A percentile compares a stretch with the other conserved stretches of the same genome.
phyloP scores from a whole-genome alignment of 2,113 vertebrate species.

The Neoarius graeffei region DNA sequence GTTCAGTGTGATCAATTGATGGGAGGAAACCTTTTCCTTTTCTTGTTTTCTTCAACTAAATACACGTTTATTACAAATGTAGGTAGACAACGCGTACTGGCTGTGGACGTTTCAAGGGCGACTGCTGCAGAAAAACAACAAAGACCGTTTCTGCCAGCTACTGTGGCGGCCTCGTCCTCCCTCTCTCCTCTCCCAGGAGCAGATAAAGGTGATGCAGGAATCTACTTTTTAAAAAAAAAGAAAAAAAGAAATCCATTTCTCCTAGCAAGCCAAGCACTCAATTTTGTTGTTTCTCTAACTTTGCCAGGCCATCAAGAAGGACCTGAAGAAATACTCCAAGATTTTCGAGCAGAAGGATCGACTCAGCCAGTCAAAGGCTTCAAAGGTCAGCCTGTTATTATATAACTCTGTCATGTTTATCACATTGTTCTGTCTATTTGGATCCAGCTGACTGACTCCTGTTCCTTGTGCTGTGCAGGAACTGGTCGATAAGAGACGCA shows the following conservation, averaged over 20 bases:
- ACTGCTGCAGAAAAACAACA: slow-evolving; percentile 96
- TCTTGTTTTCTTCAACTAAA: neutral
- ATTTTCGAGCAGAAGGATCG: slow-evolving; percentile 99
- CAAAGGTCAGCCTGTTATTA: slow-evolving; percentile 79
- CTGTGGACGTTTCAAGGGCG: slow-evolving; percentile 98
- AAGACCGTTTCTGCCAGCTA: slow-evolving; percentile 96
- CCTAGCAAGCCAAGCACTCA: neutral
- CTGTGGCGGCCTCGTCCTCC: slow-evolving; percentile 93
- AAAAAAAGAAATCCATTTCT: neutral
- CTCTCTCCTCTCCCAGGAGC: slow-evolving; percentile 82
- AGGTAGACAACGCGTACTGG: slow-evolving; percentile 99
- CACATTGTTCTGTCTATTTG: neutral
- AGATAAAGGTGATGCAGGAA: slow-evolving; percentile 81
- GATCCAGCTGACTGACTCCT: neutral
- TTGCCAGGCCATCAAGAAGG: slow-evolving; percentile 91
- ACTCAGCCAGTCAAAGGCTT: slow-evolving; percentile 96
- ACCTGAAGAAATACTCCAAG: slow-evolving; percentile 98
- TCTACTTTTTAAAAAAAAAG: neutral
- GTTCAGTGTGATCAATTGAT: neutral
- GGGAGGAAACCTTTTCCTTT: neutral
- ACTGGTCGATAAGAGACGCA: slow-evolving; percentile 88
- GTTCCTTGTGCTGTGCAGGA: slow-evolving; percentile 71
- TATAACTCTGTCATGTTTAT: neutral
- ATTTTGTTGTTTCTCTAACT: neutral
- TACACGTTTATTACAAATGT: neutral